Evolutionary conservation across 2,113 vertebrate species (phyloP), one percentile per base, ranked within the genome.

Genomic region (Lipotes vexillifer): DNA sequence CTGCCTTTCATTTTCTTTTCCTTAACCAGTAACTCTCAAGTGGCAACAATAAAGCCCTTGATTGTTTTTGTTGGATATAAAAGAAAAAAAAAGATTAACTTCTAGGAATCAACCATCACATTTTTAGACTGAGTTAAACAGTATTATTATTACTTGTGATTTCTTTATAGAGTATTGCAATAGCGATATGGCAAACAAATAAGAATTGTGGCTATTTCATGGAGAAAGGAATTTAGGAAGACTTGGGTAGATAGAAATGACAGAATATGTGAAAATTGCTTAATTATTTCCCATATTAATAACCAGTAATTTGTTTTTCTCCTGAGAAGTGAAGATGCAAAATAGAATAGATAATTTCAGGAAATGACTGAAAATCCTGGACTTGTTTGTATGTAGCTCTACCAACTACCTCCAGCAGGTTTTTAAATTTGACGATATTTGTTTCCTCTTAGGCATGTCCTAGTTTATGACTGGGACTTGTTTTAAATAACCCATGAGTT

Each of bases 401-500:
- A 77, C 2, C n/a, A 61, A 75, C 41, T 55, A 17, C 17, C 31
- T 75, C 44, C 4, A 72, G 17, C 20, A 57, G 11, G 46, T 57
- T 82, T 61, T 83, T 80, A 38, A 89, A 90, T 65, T 52, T 83
- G 84, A 96, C 96, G 57, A 10, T 33, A 46, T 46, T 80, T 93
- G 3, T 80, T 87, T 91, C 11, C 49, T 8, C 25, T 49, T 27
- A 13, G 8, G 8, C 7, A 95, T 82, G 38, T 89, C 68, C 71
- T 88, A 44, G 31, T 63, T 93, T 63, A 63, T 83, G 38, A 59
- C 1, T 61, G 29, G 77, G 49, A 66, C 17, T 94, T 89, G 33
- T 94, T 92, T 90, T 5, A 82, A 92, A 72, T 78, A 55, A 44
- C 80, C 71, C 36, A 15, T 52, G 17, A n/a, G 10, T 86, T 89